Evolutionary conservation across 1,140 invertebrate species (phyloP), one percentile per base, ranked within the genome.

Genomic region (Chlorops oryzae): DNA sequence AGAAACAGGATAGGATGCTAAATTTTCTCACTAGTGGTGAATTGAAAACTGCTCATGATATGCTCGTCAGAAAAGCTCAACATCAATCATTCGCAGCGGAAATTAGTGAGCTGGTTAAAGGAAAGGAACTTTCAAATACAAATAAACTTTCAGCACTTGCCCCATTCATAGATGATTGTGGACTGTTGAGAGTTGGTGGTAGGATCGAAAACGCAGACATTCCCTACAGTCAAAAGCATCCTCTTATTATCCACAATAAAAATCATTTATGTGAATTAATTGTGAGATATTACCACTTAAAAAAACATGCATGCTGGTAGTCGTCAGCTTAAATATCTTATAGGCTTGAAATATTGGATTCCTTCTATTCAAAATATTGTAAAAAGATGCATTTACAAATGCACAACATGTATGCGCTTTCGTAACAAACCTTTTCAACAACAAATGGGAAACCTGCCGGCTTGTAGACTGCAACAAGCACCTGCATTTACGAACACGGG

Each of bases 111-210:
- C 44, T 51, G 21, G 12, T 20, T 6, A 9, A 9, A 2, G 27
- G 32, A 15, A 51, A 44, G 32, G 20, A 13, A n/a, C 15, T 44
- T 25, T 6, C 40, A 25, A 12, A 23, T 15, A 25, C 17, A 51
- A 13, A 44, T 12, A 51, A 51, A 25, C 18, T 44, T 6, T 22
- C 22, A 10, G n/a, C n/a, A 3, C 21, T 51, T 3, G 22, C n/a
- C 22, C 25, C 37, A 12, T 52, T 52, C 42, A 18, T 46, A n/a
- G 43, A 52, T 32, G 17, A 45, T 5, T 25, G 41, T 22, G 37
- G 43, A 15, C 22, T 52, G n/a, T 25, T 52, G 9, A 35, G 50
- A 15, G 50, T 52, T 15, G 50, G 43, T 40, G 50, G 50, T 13
- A 37, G 50, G 12, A 7, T 52, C 10, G 20, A 23, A 10, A 51